A percentile compares a stretch with the other conserved stretches of the same genome.
Conservation (phyloP, 2,888 invertebrate species). For the Xanthia togata region DNA sequence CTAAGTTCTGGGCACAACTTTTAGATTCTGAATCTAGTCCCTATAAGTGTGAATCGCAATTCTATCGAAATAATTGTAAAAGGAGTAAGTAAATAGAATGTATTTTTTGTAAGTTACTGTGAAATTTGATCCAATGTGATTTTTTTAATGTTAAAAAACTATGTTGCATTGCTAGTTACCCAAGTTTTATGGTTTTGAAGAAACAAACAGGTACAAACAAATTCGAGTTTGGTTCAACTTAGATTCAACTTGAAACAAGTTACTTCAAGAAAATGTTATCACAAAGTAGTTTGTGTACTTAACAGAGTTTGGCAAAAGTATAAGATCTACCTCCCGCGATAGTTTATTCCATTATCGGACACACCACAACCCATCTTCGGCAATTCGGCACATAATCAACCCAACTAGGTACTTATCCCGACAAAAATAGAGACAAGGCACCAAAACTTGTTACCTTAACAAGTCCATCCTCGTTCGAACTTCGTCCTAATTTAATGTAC, state of each 20-base stretch:
- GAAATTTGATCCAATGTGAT: neutral
- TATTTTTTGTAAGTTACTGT: neutral
- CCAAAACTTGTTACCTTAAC: slow-evolving; percentile 69
- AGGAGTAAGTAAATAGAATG: neutral
- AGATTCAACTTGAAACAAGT: slow-evolving; percentile 23
- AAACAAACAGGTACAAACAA: slow-evolving; percentile 5
- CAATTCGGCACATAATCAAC: slow-evolving; percentile 59
- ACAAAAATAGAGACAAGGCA: slow-evolving; percentile 63
- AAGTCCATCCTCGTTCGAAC: slow-evolving; percentile 71
- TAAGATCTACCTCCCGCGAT: slow-evolving; percentile 26
- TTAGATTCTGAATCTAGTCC: slow-evolving; percentile 23
- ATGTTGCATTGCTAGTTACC: neutral
- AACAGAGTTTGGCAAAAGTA: slow-evolving; percentile 39
- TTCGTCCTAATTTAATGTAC: slow-evolving; percentile 77
- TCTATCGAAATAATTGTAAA: slow-evolving; percentile 21
- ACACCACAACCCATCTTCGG: slow-evolving; percentile 42
- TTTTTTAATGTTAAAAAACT: neutral
- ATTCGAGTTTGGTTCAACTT: slow-evolving; percentile 6
- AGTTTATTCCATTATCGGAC: slow-evolving; percentile 52
- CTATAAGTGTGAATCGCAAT: slow-evolving; percentile 2
- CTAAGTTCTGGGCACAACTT: slow-evolving; percentile 44
- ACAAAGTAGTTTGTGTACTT: slow-evolving; percentile 47
- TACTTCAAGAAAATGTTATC: slow-evolving; percentile 31
- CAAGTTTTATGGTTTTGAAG: neutral
- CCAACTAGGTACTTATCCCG: slow-evolving; percentile 58